Base-by-base conservation (phyloP, 2,797 vertebrate species). In the Salmo trutta region DNA sequence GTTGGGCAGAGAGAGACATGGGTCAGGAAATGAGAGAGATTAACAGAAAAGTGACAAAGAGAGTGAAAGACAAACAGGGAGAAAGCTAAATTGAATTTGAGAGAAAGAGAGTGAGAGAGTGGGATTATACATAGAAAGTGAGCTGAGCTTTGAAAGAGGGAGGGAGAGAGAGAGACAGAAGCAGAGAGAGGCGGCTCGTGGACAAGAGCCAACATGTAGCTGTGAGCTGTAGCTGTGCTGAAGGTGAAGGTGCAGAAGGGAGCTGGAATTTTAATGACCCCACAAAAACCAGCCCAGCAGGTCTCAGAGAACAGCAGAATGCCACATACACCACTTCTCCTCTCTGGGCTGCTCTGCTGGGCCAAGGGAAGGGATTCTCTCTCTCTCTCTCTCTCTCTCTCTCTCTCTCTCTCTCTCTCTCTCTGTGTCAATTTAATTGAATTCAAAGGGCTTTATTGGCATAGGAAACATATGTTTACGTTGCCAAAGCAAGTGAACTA, bases 211-310 rank as follows among this genome's bases (percentile, higher is more conserved):
- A 92, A 80, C 89, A 84, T 83, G 90, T 89, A 79, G 80, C 88
- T 88, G 64, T 56, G 83, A 85, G 84, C 82, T 83, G 76, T 84
- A 86, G 41, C 41, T 47, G 41, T 47, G 41, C 87, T 33, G 21
- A 36, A 24, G 86, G 56, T 12, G 71, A 56, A 54, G 87, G 85
- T 80, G 79, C 78, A 73, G 82, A 83, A 79, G 83, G 87, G 87
- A 90, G 81, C 73, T 91, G 78, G 91, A 93, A 92, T 92, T 89
- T 89, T 92, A 94, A 82, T 81, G 85, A 90, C 82, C 87, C 64
- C 79, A 71, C 83, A 89, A 90, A 91, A 94, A 94, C 88, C 89
- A 88, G 90, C 90, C 88, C 78, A 89, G 93, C 93, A 93, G 91
- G 93, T 94, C 91, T 88, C 76, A 51, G 86, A 77, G 75, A 71